phyloP scores from a whole-genome alignment of 2,797 vertebrate genomes.

The Glossophaga mutica region DNA sequence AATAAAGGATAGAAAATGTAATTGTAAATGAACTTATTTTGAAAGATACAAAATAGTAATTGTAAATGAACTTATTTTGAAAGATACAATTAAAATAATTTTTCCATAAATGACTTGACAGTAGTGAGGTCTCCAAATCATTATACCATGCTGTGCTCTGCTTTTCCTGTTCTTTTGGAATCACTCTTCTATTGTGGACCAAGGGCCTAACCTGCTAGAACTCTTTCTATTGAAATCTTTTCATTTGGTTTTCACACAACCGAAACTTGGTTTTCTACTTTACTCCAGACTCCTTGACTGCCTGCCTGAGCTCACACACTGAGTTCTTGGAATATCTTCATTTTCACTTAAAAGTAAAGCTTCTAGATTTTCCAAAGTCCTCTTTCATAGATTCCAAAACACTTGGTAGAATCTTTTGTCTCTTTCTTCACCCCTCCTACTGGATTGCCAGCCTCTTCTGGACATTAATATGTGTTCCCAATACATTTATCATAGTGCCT shows the following conservation, averaged over 20 bases:
- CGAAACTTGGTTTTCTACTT: conserved; percentile 1
- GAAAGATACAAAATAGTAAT: too few species aligned
- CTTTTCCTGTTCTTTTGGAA: conserved; percentile 29
- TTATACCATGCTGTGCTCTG: not conserved
- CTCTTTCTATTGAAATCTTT: not conserved
- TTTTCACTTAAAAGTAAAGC: not conserved
- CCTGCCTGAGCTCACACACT: not conserved
- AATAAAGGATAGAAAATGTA: too few species aligned
- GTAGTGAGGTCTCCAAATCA: not conserved
- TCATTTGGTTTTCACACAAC: not conserved
- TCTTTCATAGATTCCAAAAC: not conserved
- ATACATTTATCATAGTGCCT: not conserved
- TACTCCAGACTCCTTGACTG: not conserved
- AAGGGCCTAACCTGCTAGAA: not conserved
- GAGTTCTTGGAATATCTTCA: conserved; percentile 21
- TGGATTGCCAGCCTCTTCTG: not conserved
- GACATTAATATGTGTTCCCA: not conserved
- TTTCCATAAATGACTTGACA: not conserved
- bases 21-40: too few species aligned
- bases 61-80: not conserved
- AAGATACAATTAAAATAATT: not conserved
- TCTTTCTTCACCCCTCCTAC: not conserved
- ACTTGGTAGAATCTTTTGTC: not conserved
- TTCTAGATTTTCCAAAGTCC: not conserved
- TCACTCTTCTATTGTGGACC: not conserved